Evolutionary conservation across 92 coral and sea anemone species (phyloP), one percentile per base, ranked within the genome.

Genomic region (Epizoanthus ramosus): DNA sequence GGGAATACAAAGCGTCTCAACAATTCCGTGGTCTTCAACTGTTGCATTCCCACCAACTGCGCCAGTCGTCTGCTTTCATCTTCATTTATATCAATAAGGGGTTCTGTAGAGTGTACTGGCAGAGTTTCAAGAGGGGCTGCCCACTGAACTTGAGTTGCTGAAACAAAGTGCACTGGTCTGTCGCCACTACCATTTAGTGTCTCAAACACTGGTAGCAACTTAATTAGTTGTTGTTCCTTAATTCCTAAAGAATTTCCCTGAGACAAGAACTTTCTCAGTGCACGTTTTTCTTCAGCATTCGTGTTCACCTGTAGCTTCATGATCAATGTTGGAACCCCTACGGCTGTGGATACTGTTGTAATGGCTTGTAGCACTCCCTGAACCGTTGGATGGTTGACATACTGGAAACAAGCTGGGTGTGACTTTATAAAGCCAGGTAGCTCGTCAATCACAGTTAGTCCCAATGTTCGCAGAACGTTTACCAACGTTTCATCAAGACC

Each of bases 331-430:
- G 43, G 19, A 17, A 25, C 54, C 18, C 31, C 52, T 69, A 50
- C 15, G 15, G 18, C 61, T 12, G 35, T 22, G 33, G 43, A 50
- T 37, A 76, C 22, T 60, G 63, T 84, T 61, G 75, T 47, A 52
- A 90, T 4, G 21, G 92, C 93, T 57, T 58, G 52, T 0, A 92
- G 39, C 17, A 90, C 90, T 41, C 92, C 88, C 31, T 73, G 83
- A 17, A 72, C 67, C 17, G 85, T 84, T 25, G 97, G 91, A 45
- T 93, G 91, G 39, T 93, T 89, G 18, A 91, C 86, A 60, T 77
- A 85, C 61, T 80, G 79, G 67, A 82, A 61, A 53, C 89, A 37
- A 31, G 81, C 79, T 10, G 89, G 92, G 57, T 93, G 94, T 2
- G 61, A 24, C 22, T 39, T 33, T 8, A 86, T 35, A 53, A 70